Evolutionary conservation across 2,797 vertebrate genomes (phyloP), one percentile per base, ranked within the genome.

Genomic region (Moxostoma hubbsi): DNA sequence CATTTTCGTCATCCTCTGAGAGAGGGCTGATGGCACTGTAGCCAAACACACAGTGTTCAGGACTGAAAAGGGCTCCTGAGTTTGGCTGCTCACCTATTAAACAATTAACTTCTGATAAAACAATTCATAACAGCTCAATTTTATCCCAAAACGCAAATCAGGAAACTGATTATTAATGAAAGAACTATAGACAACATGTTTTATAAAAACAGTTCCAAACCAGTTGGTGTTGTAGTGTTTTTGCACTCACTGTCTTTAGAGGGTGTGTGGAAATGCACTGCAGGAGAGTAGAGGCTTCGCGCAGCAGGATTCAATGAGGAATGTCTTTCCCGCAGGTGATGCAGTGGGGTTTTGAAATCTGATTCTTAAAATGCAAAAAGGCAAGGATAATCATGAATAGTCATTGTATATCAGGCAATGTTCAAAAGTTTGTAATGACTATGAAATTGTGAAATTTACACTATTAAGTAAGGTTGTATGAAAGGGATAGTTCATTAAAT

Each of bases 201-300:
- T 2, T 24, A 24, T 24, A 24, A 24, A 24, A 24, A 24, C 1
- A 24, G 24, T 24, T 24, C 24, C 24, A 24, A 24, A 24, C 24
- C 24, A 24, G 24, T 24, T 24, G 24, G 24, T 24, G 1, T 24
- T 24, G 24, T 13, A 55, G 7, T 13, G 36, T 43, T 2, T 9
- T 6, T 1, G 47, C 51, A 93, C 94, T 92, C 74, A 95, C 94
- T 90, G 84, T 93, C 91, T 90, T 93, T 93, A 81, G 89, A 91
- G 53, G 93, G 93, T 7, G 93, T 91, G 81, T 93, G 88, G 82
- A 94, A 94, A 61, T 89, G 90, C n/a, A 93, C 91, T 0, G 93
- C 85, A 67, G 94, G 94, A 0, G 93, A 89, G 84, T 93, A 95
- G 74, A 94, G 91, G 84, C 89, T 93, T 53, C 91, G 87, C 79